Conservation (phyloP, 2,797 vertebrate species). For the Sylvia borin region DNA sequence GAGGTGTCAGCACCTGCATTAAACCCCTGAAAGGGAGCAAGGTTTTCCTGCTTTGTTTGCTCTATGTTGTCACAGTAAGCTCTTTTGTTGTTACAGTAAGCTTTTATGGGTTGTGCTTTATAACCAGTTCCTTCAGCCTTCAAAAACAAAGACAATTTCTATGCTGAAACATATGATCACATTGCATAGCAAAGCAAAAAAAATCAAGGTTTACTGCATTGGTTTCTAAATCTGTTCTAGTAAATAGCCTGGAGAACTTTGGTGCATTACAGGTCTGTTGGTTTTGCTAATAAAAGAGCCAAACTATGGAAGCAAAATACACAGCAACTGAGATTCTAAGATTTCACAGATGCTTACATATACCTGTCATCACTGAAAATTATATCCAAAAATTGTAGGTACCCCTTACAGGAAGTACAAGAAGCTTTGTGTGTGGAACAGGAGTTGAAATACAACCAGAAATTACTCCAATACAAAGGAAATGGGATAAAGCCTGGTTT, state of each 20-base stretch:
- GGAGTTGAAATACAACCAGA: background rate
- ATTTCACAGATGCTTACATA: background rate
- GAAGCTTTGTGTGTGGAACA: background rate
- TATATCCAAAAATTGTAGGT: background rate
- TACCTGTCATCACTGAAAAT: background rate
- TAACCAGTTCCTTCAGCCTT: conserved; percentile 3
- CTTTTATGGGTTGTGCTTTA: background rate
- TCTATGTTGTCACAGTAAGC: background rate
- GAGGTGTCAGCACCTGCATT: background rate
- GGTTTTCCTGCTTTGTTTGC: background rate
- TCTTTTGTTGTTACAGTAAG: conserved; percentile 3
- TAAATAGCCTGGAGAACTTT: background rate
- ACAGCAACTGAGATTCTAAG: background rate
- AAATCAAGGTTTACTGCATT: background rate
- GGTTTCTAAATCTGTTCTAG: background rate
- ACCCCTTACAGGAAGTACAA: background rate
- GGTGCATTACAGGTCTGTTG: background rate
- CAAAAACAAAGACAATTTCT: conserved; percentile 1
- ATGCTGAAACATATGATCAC: background rate
- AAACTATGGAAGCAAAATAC: background rate
- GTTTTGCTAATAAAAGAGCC: background rate
- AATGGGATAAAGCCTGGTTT: background rate
- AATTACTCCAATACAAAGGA: background rate
- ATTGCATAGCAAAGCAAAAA: background rate
- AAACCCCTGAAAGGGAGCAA: background rate